Evolutionary conservation across 1,140 invertebrate species (phyloP).

Genomic region (Drosophila ercepeae): DNA sequence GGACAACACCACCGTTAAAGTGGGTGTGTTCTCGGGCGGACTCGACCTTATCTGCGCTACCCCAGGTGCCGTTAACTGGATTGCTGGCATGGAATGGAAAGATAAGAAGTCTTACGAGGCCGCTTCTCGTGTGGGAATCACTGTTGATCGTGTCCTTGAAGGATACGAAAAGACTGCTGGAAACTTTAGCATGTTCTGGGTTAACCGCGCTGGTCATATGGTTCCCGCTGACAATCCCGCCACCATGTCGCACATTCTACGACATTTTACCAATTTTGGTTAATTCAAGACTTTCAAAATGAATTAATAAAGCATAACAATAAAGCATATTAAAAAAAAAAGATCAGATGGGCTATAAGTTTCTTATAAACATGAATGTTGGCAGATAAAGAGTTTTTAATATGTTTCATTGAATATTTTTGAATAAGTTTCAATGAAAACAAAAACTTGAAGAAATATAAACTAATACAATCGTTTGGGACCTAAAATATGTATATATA

Average conservation of each 20-base stretch:
- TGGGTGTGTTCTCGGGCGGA: slow-evolving; percentile 83
- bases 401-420: too few relatives aligned
- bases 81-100: slow-evolving; percentile 88
- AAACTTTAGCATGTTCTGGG: slow-evolving; percentile 91
- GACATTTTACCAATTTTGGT: slow-evolving; percentile 68
- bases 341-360: too few relatives aligned
- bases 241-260: slow-evolving; percentile 73
- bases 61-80: slow-evolving; percentile 88
- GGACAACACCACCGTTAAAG: slow-evolving; percentile 86
- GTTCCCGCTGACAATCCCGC: slow-evolving; percentile 83
- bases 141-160: slow-evolving; percentile 86
- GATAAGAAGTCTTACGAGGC: slow-evolving; percentile 85
- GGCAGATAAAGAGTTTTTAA: too few relatives aligned
- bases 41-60: slow-evolving; percentile 90
- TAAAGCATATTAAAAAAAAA: neutral
- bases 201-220: slow-evolving; percentile 87
- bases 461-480: too few relatives aligned
- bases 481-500: too few relatives aligned
- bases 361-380: too few relatives aligned
- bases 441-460: too few relatives aligned
- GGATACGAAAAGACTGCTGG: slow-evolving; percentile 88
- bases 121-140: slow-evolving; percentile 85
- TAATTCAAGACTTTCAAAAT: neutral
- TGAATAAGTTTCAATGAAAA: too few relatives aligned
- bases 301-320: slow-evolving; percentile 9